Conservation (phyloP, 2,113 vertebrate species). For the Seriola rivoliana region DNA sequence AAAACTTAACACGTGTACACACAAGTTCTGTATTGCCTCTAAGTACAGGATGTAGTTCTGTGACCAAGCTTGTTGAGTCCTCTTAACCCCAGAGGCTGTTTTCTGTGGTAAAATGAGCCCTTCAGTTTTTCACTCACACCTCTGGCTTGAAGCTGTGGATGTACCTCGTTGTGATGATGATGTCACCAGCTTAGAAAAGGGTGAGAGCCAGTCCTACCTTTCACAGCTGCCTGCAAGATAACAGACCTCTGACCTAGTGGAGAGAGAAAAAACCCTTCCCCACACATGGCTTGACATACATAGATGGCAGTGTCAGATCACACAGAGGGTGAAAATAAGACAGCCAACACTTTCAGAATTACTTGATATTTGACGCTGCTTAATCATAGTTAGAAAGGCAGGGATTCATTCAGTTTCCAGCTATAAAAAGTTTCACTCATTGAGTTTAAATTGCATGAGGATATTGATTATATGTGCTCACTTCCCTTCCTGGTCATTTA, state of each 20-base stretch:
- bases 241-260: conserved; percentile 50
- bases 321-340: conserved; percentile 17
- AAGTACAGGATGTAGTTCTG: conserved; percentile 23
- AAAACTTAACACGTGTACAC: conserved; percentile 57
- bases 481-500: background rate
- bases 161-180: conserved; percentile 45
- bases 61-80: conserved; percentile 8
- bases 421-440: background rate
- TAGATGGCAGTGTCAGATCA: background rate
- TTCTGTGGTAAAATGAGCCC: conserved; percentile 12
- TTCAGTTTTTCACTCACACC: conserved; percentile 15
- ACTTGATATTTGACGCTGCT: background rate
- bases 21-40: background rate
- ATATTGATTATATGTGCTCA: background rate
- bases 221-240: conserved; percentile 76
- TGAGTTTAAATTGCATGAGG: background rate
- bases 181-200: conserved; percentile 61
- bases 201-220: conserved; percentile 57
- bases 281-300: background rate
- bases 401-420: conserved; percentile 7
- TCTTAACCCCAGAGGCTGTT: background rate
- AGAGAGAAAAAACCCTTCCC: conserved; percentile 4
- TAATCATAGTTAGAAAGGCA: conserved; percentile 12
- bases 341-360: background rate
- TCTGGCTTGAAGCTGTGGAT: conserved; percentile 6